Evolutionary conservation across 2,888 invertebrate genomes (phyloP), one percentile per base, ranked within the genome.

Genomic region (Drosophila fulvimacula): DNA sequence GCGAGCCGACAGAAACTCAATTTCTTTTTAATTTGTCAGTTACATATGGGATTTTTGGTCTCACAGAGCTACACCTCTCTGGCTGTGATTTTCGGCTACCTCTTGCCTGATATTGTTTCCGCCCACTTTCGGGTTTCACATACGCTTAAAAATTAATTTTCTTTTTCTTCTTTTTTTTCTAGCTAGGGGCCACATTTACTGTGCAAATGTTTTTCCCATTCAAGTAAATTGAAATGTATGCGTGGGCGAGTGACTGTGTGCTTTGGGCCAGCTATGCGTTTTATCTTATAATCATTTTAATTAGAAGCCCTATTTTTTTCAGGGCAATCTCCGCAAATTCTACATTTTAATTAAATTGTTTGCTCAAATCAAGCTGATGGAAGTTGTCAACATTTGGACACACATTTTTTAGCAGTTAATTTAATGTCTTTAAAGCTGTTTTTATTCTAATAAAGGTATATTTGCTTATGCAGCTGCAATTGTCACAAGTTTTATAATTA

Each of bases 281-380:
- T 68, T 73, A 75, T 81, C 79, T 72, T 65, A 70, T 78, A 75
- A 81, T 63, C 62, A 77, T 77, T 88, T 85, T 88, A 82, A 82
- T 82, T 73, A 79, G 68, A 68, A 71, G 51, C 53, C 48, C 64
- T 30, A 36, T 56, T 64, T 61, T 46, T 73, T 72, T 69, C 68
- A n/a, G 27, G 59, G 38, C 51, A 55, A 38, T 49, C 44, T 46
- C 32, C 17, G 15, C 10, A 61, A 70, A 57, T 61, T 69, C 62
- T 61, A 64, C 27, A 21, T 78, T 83, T 83, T 83, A 81, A 86
- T 88, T 83, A 88, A 83, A 82, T 72, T 66, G 49, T 39, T 73
- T 64, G 9, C 49, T 48, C 17, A 61, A 36, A 53, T 52, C 53
- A 61, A 81, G 62, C 13, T 24, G 27, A 0, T 19, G 7, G 17